Evolutionary conservation across 2,888 invertebrate genomes (phyloP).

Genomic region (Heliconius hortense): DNA sequence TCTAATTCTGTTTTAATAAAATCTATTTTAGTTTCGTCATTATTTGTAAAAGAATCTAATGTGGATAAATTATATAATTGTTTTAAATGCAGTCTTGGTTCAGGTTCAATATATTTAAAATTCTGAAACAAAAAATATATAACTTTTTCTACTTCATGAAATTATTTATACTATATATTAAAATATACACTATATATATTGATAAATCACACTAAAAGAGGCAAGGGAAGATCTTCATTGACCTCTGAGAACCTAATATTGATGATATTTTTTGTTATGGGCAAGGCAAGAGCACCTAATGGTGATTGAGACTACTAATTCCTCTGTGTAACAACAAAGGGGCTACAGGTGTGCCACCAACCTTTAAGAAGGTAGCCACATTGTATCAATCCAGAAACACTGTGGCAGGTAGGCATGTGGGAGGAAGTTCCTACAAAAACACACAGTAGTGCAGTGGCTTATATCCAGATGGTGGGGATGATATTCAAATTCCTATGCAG

Average conservation of each 20-base stretch:
- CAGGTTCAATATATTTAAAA: constrained; percentile 9
- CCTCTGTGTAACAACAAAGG: too few relatives aligned
- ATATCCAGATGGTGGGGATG: neutral
- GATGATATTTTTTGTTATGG: neutral
- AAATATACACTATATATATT: too few relatives aligned
- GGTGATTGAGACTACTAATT: too few relatives aligned
- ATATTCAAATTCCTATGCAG: neutral
- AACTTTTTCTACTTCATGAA: neutral
- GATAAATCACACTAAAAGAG: neutral
- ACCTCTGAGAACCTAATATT: neutral
- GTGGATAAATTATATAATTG: neutral
- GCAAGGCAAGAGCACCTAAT: neutral
- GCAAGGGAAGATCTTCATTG: neutral
- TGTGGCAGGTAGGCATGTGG: too few relatives aligned
- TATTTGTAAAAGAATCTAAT: neutral
- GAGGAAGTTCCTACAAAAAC: neutral
- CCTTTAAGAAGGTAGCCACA: too few relatives aligned
- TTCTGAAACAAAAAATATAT: constrained; percentile 10
- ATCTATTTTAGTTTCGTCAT: constrained; percentile 25
- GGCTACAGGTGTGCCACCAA: too few relatives aligned
- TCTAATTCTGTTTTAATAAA: constrained; percentile 33
- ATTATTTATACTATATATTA: neutral
- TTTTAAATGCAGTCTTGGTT: constrained; percentile 1
- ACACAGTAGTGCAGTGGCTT: neutral
- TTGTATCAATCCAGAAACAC: too few relatives aligned